Evolutionary conservation across 2,888 invertebrate genomes (phyloP), one percentile per base, ranked within the genome.

Genomic region (Operophtera brumata): DNA sequence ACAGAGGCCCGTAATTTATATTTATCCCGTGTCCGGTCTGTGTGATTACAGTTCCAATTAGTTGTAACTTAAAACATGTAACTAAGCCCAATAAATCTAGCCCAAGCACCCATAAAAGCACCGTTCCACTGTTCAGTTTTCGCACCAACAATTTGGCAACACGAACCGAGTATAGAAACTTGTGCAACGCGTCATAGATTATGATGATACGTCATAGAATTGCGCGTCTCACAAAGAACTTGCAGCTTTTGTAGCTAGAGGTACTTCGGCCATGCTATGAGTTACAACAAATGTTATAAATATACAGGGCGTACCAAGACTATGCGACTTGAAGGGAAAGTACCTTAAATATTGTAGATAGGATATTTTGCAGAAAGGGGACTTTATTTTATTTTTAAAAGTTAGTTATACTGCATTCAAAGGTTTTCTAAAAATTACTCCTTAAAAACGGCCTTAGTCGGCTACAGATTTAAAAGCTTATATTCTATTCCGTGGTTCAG

Each of bases 11-110:
- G 57, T 50, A 56, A 62, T 46, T 58, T 52, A 56, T 50, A 40
- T 47, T 50, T 56, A 54, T 47, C 56, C 56, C 44, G 36, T 42
- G 25, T 46, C 48, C 59, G 42, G 48, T 37, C 48, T 32, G 30
- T 47, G 54, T 56, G 59, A 64, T 64, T 59, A 57, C 28, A 47
- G 49, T 44, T 58, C 59, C 49, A 58, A 48, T 61, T 58, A 57
- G 52, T 54, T 61, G 51, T 56, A 52, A 52, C 49, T 54, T 61
- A 59, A 59, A 61, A 57, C 56, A 52, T 45, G 61, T 53, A 59
- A 61, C 64, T 58, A 59, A 64, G 59, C 56, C 53, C 35, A 56
- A 61, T 64, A 64, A 61, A 63, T 63, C 48, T 55, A 55, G 51
- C 52, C 52, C 54, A 59, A 61, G 54, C 35, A 37, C 52, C 59